phyloP scores from a whole-genome alignment of 1,140 invertebrate genomes.

The Chymomyza costata region DNA sequence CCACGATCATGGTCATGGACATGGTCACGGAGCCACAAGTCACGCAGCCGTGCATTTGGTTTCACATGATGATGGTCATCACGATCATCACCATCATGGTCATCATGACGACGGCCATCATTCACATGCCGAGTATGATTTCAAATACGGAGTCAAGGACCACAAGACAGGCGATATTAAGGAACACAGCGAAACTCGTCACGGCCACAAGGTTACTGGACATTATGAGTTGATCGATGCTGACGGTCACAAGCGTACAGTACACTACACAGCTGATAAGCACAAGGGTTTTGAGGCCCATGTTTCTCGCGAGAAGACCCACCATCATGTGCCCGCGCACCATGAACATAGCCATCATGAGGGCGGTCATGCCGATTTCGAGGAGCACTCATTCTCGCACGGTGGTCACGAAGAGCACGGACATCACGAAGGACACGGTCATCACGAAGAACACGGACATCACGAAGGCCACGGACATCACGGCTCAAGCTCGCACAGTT shows the following conservation, averaged over 20 bases:
- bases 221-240: slow-evolving; percentile 74
- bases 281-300: slow-evolving; percentile 74
- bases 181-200: slow-evolving; percentile 47
- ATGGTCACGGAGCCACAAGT: slow-evolving; percentile 14
- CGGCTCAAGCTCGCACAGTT: not conserved
- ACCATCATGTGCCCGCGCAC: slow-evolving; percentile 59
- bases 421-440: slow-evolving; percentile 25
- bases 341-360: slow-evolving; percentile 55
- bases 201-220: slow-evolving; percentile 71
- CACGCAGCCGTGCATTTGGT: slow-evolving; percentile 7
- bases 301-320: slow-evolving; percentile 74
- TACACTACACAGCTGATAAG: slow-evolving; percentile 75
- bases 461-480: slow-evolving; percentile 29
- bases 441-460: slow-evolving; percentile 31
- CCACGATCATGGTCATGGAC: slow-evolving; percentile 29
- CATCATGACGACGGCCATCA: slow-evolving; percentile 53
- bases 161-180: slow-evolving; percentile 65
- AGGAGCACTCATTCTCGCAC: slow-evolving; percentile 33
- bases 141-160: slow-evolving; percentile 63
- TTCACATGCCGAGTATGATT: slow-evolving; percentile 61
- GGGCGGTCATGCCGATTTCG: slow-evolving; percentile 51
- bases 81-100: slow-evolving; percentile 10
- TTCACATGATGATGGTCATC: slow-evolving; percentile 28
- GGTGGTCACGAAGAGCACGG: slow-evolving; percentile 24
- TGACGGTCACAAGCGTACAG: slow-evolving; percentile 74